Base-by-base conservation (phyloP, 2,888 invertebrate species). In the Drosophila flavopinicola region DNA sequence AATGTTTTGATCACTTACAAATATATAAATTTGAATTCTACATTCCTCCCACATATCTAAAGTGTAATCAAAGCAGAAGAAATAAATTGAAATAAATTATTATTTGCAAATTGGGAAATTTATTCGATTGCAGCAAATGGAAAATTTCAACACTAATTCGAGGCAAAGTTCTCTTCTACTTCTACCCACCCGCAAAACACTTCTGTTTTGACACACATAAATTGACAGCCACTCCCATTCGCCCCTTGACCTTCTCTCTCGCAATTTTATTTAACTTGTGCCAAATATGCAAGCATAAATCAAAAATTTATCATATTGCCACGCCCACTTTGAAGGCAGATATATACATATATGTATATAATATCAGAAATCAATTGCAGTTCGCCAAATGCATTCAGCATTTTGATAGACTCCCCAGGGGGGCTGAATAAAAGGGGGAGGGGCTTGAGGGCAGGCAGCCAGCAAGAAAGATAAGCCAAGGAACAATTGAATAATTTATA, bases 401-500 rank as follows among this genome's bases (percentile, higher is more conserved):
- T 59, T 74, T 80, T 82, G 77, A 79, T 79, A 80, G 82, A 77
- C 82, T 76, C 78, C 45, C 42, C 42, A 39, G 56, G 52, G 29
- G 48, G 47, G 52, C 29, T n/a, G n/a, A n/a, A n/a, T n/a, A n/a
- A n/a, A n/a, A 13, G 9, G 32, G 6, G 9, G 9, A 32, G 20
- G 32, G 45, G n/a, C 11, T 11, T 44, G 13, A 17, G 20, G 52
- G 53, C 9, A 44, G 20, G 51, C 67, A 78, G 66, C 59, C 60
- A 74, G 52, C 63, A 63, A 66, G 66, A 75, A 69, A 80, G 76
- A 83, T 74, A 67, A 60, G 65, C 56, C 54, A 61, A 65, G 73
- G 75, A 84, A 84, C 84, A 83, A 83, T 84, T 79, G 82, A 82
- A 83, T 78, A 83, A 84, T 84, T 84, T 84, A 84, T 84, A 84